Conservation (phyloP, 2,113 vertebrate genomes). For the Butorides virescens region DNA sequence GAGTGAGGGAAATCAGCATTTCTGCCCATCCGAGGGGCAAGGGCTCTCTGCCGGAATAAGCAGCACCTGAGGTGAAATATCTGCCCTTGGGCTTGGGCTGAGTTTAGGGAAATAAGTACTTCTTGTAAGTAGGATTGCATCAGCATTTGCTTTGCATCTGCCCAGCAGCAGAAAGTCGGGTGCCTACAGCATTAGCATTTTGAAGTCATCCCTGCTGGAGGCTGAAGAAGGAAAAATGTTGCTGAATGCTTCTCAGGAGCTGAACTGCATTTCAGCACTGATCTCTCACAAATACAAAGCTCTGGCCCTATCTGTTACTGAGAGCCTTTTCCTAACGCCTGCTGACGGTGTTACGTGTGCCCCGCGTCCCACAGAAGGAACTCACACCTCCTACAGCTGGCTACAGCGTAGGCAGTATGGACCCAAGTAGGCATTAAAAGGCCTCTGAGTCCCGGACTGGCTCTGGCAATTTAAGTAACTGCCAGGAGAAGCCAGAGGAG, state of each 20-base stretch:
- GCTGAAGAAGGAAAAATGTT: background rate
- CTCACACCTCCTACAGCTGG: background rate
- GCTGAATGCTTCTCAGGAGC: background rate
- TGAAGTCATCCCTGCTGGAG: background rate
- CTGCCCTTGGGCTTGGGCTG: background rate
- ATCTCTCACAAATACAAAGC: background rate
- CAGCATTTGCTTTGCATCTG: background rate
- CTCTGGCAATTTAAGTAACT: background rate
- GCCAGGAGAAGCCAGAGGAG: background rate
- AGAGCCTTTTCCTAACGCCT: background rate
- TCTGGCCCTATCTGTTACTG: background rate
- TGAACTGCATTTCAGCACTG: background rate
- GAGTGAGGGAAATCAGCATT: background rate
- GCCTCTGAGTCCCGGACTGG: background rate
- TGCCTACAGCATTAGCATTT: fast-evolving
- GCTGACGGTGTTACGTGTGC: background rate
- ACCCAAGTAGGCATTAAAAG: background rate
- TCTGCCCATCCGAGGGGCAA: background rate
- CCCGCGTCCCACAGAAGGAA: fast-evolving
- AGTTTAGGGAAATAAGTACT: background rate
- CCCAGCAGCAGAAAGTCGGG: background rate
- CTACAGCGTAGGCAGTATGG: background rate
- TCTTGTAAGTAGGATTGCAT: background rate
- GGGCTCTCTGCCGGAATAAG: background rate
- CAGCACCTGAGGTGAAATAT: background rate